These are phyloP conservation scores for Lochmaea crataegi DNA, from an alignment of 2,888 invertebrate species.

Conservation along the genomic window DNA sequence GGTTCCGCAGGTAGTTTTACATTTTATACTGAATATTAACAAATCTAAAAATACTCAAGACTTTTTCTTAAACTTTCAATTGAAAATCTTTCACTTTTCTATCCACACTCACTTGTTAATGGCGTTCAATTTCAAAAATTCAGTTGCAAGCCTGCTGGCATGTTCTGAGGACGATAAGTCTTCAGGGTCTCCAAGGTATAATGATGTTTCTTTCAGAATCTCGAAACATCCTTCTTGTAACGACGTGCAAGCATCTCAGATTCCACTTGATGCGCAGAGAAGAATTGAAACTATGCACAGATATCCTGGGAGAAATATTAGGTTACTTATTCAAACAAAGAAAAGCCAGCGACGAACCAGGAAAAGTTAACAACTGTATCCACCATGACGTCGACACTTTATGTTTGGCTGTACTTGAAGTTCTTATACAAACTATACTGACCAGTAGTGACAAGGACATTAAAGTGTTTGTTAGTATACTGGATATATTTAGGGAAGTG, in stretches of 20 bases:
- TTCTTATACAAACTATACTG: slow-evolving; percentile 86
- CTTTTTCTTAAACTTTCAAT: too few species aligned
- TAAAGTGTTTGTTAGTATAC: slow-evolving; percentile 68
- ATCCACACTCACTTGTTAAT: too few species aligned
- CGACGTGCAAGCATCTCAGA: slow-evolving; percentile 87
- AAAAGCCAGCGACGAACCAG: slow-evolving; percentile 65
- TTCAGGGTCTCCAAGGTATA: too few species aligned
- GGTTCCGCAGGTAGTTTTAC: too few species aligned
- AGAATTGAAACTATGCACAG: slow-evolving; percentile 85
- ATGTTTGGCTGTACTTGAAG: slow-evolving; percentile 83
- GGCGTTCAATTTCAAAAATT: too few species aligned
- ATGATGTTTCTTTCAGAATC: slow-evolving; percentile 78
- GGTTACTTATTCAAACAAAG: slow-evolving; percentile 71
- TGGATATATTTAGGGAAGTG: too few species aligned
- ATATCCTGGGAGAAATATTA: slow-evolving; percentile 88
- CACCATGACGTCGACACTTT: slow-evolving; percentile 87
- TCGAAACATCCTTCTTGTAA: slow-evolving; percentile 82
- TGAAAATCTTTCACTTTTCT: too few species aligned
- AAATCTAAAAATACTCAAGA: too few species aligned
- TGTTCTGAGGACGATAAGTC: too few species aligned
- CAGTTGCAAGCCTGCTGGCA: too few species aligned
- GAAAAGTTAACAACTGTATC: slow-evolving; percentile 72
- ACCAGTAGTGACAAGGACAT: slow-evolving; percentile 80
- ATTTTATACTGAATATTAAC: too few species aligned
- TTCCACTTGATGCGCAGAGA: slow-evolving; percentile 84